Base-by-base conservation (phyloP, 2,888 invertebrate species). In the Drosophila seclusa region DNA sequence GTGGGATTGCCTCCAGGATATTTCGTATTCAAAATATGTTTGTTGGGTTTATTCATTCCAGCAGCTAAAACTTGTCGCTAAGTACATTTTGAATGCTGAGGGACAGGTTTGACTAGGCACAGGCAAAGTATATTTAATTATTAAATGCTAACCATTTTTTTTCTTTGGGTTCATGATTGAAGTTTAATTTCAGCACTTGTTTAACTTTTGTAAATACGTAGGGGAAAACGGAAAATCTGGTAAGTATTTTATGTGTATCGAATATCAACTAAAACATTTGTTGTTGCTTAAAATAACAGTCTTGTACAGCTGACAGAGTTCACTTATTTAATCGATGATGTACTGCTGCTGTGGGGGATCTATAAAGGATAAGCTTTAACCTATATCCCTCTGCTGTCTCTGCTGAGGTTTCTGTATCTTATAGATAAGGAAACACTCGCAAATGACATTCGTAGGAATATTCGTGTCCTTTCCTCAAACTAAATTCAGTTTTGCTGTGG, bases 1-100 rank as follows among this genome's bases (percentile, higher is more conserved):
- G 60, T 55, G 31, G 48, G 55, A 50, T 55, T 63, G 48, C 70
- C 60, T 24, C 11, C 27, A 45, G 40, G n/a, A 16, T 7, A 42
- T 29, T 60, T 34, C 49, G 24, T 31, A 36, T 42, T 21, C 48
- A 16, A 8, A 0, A 16, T 45, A 21, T 50, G 52, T 45, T 55
- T 34, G 4, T 27, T 32, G 24, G 24, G 11, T 1, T 53, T 24
- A 6, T n/a, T 8, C 34, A 38, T n/a, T 42, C 34, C 11, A 7
- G 4, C 16, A 67, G 16, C 38, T 40, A 3, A 49, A 40, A 36
- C 8, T 52, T 53, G 18, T 48, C 42, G 21, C 42, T 11, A 24
- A 45, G 45, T 45, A 45, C 45, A 18, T 10, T 38, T 49, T 2
- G 4, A 45, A 42, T 21, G 42, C 42, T 31, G 2, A 10, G 2